phyloP scores from a whole-genome alignment of 1,140 invertebrate genomes.

The Myzus persicae region DNA sequence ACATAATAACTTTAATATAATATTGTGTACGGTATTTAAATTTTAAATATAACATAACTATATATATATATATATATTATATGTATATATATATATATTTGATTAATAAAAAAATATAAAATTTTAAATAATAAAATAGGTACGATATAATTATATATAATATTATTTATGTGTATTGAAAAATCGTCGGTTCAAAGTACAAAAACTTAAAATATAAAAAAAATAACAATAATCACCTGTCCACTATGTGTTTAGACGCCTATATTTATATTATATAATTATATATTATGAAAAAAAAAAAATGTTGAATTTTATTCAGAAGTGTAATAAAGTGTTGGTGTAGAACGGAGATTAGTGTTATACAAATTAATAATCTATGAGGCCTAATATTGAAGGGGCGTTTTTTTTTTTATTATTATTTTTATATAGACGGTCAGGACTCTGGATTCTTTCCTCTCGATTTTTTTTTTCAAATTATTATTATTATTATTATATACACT shows the following conservation, averaged over 20 bases:
- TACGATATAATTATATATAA: not conserved
- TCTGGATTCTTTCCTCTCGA: not conserved
- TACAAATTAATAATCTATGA: not conserved
- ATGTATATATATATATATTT: not conserved
- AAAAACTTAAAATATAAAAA: conserved; percentile 16
- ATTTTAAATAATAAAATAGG: not conserved
- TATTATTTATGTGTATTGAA: conserved; percentile 14
- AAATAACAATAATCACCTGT: conserved; percentile 26
- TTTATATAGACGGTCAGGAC: not conserved
- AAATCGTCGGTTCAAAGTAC: conserved; percentile 53
- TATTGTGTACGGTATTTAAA: conserved; percentile 18
- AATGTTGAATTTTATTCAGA: conserved; percentile 53
- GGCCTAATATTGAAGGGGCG: conserved; percentile 33
- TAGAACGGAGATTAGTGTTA: conserved; percentile 37
- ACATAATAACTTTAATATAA: not conserved
- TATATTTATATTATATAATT: conserved; percentile 36
- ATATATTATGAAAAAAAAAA: conserved; percentile 37
- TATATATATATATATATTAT: not conserved
- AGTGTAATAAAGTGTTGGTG: conserved; percentile 49
- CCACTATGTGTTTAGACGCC: conserved; percentile 44
- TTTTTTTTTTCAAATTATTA: not conserved
- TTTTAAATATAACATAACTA: no score
- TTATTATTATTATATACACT: not conserved
- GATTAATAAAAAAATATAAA: not conserved
- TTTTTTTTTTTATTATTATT: not conserved